A percentile compares a stretch with the other conserved stretches of the same genome.
These are phyloP conservation scores for Pterocles orientalis DNA, from an alignment of 2,113 vertebrate genomes.

Conservation along the genomic window DNA sequence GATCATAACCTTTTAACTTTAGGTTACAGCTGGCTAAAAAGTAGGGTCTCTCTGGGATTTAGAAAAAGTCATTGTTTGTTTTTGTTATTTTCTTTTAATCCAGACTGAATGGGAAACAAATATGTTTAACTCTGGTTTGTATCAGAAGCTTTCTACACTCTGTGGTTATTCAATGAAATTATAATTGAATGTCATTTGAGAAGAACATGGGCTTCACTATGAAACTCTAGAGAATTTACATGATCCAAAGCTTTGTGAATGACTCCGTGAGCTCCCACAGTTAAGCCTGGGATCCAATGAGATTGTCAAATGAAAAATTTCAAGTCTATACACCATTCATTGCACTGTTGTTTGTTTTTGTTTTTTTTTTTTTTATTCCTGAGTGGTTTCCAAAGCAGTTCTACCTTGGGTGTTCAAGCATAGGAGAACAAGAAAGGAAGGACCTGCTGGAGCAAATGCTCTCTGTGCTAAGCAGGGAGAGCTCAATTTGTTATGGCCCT, in stretches of 20 bases:
- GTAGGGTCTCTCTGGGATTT: background rate
- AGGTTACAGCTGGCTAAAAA: background rate
- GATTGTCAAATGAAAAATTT: background rate
- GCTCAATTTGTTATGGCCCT: background rate
- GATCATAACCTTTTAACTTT: background rate
- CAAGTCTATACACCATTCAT: background rate
- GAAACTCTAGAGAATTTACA: background rate
- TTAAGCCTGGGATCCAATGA: background rate
- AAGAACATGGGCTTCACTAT: background rate
- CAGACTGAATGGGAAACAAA: background rate
- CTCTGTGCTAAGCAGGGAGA: background rate
- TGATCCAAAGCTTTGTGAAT: background rate
- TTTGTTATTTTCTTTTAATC: background rate
- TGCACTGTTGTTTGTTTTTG: background rate
- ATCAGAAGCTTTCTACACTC: background rate
- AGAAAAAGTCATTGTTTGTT: background rate
- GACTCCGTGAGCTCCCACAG: background rate
- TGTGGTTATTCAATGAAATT: background rate
- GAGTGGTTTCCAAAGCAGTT: background rate
- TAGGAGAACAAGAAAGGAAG: background rate
- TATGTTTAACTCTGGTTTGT: background rate
- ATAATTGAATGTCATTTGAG: background rate
- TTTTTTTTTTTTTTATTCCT: background rate
- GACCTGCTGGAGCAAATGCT: background rate
- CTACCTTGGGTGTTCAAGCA: background rate